Evolutionary conservation across 2,113 vertebrate species (phyloP).

Genomic region (Butorides virescens): DNA sequence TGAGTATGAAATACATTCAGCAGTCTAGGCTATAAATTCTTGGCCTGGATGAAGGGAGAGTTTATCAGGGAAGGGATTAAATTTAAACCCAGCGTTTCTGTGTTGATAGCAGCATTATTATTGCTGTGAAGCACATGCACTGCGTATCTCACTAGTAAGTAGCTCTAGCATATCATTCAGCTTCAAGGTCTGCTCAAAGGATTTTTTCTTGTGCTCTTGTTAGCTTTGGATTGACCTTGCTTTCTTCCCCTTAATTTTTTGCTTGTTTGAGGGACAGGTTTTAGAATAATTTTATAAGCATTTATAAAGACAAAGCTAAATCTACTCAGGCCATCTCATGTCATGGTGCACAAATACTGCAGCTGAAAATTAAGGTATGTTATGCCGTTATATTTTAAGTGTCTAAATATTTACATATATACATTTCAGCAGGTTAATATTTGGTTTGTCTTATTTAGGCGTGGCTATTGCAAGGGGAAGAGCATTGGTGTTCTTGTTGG

Average conservation of each 20-base stretch:
- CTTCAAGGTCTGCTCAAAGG: slow-evolving; percentile 17
- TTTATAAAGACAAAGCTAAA: neutral
- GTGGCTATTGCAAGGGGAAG: neutral
- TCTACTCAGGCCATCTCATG: neutral
- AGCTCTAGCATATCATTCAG: neutral
- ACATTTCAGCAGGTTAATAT: neutral
- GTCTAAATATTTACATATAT: neutral
- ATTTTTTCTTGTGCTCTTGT: neutral
- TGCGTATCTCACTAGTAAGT: slow-evolving; percentile 23
- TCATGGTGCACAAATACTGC: neutral
- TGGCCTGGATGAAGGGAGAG: neutral
- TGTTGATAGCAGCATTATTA: slow-evolving; percentile 37
- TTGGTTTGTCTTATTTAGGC: neutral
- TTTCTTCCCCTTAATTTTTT: neutral
- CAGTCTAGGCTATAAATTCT: slow-evolving; percentile 3
- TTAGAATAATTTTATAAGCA: neutral
- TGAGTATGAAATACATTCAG: neutral
- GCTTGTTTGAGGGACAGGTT: neutral
- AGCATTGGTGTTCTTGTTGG: neutral
- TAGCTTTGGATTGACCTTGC: slow-evolving; percentile 23
- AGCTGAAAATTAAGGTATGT: neutral
- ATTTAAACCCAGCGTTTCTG: neutral
- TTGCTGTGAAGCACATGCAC: neutral
- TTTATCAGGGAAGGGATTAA: slow-evolving; percentile 59
- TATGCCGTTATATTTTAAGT: neutral